Conservation (phyloP, 2,888 invertebrate species). For the Lycaena phlaeas region DNA sequence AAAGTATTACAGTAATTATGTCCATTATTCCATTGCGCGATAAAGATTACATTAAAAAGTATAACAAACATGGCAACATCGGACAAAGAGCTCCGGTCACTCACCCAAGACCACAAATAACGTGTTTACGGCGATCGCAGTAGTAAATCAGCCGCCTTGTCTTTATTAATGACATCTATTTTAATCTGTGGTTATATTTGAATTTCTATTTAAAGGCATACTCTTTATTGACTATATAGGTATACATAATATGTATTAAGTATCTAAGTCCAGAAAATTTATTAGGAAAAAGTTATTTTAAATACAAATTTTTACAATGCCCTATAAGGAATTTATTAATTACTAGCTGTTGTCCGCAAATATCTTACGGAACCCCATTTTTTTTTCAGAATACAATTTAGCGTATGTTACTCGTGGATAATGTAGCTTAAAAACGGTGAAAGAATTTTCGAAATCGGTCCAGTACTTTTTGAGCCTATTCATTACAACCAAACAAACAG, state of each 20-base stretch:
- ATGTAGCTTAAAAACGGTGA: no score
- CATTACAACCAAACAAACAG: no score
- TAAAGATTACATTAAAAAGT: background rate
- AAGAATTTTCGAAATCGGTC: no score
- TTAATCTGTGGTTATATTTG: background rate
- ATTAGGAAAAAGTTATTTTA: background rate
- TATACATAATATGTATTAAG: no score
- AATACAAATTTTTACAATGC: no score
- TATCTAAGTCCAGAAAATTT: background rate
- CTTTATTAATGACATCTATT: background rate
- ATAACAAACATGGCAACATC: background rate
- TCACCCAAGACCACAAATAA: constrained; percentile 10
- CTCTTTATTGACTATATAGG: background rate
- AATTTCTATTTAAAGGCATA: background rate
- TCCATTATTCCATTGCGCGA: background rate
- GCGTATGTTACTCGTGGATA: no score
- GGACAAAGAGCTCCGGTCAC: constrained; percentile 11
- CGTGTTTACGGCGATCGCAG: constrained; percentile 1
- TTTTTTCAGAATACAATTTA: no score
- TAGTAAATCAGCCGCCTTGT: background rate
- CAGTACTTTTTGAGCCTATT: no score
- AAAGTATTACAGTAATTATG: background rate
- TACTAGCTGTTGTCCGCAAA: background rate
- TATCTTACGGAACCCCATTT: no score
- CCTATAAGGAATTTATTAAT: background rate